Evolutionary conservation across 2,888 invertebrate species (phyloP), one percentile per base, ranked within the genome.

Genomic region (Pilophorus perplexus): DNA sequence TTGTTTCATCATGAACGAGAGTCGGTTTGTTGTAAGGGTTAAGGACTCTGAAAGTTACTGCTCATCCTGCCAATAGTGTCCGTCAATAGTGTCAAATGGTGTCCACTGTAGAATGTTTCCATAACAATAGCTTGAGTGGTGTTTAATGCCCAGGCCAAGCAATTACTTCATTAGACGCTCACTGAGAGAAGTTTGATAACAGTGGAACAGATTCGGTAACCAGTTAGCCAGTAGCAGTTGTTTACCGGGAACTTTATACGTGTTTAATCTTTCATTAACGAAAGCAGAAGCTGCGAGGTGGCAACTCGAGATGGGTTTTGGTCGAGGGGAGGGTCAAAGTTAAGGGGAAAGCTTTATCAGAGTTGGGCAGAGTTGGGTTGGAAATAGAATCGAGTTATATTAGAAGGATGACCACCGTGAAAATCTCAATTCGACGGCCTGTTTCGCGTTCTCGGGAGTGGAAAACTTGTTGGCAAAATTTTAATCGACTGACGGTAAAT

Each of bases 111-210:
- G n/a, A n/a, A n/a, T n/a, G n/a, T n/a, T n/a, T n/a, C n/a, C n/a
- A n/a, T n/a, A n/a, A n/a, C n/a, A n/a, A n/a, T n/a, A n/a, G n/a
- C n/a, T 23, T 46, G 46, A 46, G 14, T 23, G 46, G 46, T 46
- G 46, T 46, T 46, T 46, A 23, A 25, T 23, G 23, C 25, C 46
- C 46, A 23, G 46, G 46, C 46, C 23, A 46, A 46, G 46, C 46
- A 46, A 46, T 46, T 22, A 46, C 46, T 22, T 46, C 46, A 46
- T 46, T 46, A 46, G 46, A 46, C 46, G 46, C 23, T 46, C 3
- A 22, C 12, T 3, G 46, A 22, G 20, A 14, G 25, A 22, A 46
- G n/a, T 46, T 46, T 22, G 25, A 46, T 46, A 46, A 46, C 46
- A 12, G 46, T 14, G 46, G 42, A 14, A 2, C 23, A 25, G 20